Evolutionary conservation across 2,797 vertebrate genomes (phyloP), one percentile per base, ranked within the genome.

Genomic region (Ctenosaura bakeri): DNA sequence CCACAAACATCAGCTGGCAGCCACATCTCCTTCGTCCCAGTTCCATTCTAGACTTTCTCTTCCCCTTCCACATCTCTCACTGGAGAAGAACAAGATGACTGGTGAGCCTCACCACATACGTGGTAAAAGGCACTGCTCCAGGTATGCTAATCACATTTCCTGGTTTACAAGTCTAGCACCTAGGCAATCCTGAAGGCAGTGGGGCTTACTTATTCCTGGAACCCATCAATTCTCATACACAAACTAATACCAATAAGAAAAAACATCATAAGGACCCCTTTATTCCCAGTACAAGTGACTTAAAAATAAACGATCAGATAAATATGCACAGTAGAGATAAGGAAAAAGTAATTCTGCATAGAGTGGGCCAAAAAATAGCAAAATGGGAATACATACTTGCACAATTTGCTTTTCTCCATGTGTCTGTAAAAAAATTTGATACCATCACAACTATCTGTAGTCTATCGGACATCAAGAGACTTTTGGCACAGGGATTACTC

Each of bases 401-500:
- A 89, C 99, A 99, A 83, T 93, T 93, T 59, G 98, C 97, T 56
- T 94, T 91, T 0, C 2, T 12, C 99, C 99, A 99, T 2, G 98
- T 97, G 1, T 95, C 94, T 0, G 97, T 74, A 95, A 98, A 96
- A 95, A 98, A 98, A 79, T 84, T 96, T 29, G 96, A 97, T 29
- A 99, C 96, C 78, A 95, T 94, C 90, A 97, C 96, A 85, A 99
- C 97, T 93, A 99, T 89, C 96, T 99, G 98, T 90, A 99, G 96
- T 77, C 98, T 97, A 83, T 99, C 98, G 18, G 98, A 98, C 85
- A 97, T 98, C 95, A 99, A 97, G 76, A 99, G 98, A 93, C 97
- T 98, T 95, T 97, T 97, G 90, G 96, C 97, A 97, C 99, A 99
- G 92, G 96, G 98, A 90, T 95, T 96, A 85, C 98, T 98, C 62